A percentile compares a stretch with the other conserved stretches of the same genome.
These are phyloP conservation scores for Anolis apletophallus DNA, from an alignment of 2,797 vertebrate genomes.

Conservation along the genomic window DNA sequence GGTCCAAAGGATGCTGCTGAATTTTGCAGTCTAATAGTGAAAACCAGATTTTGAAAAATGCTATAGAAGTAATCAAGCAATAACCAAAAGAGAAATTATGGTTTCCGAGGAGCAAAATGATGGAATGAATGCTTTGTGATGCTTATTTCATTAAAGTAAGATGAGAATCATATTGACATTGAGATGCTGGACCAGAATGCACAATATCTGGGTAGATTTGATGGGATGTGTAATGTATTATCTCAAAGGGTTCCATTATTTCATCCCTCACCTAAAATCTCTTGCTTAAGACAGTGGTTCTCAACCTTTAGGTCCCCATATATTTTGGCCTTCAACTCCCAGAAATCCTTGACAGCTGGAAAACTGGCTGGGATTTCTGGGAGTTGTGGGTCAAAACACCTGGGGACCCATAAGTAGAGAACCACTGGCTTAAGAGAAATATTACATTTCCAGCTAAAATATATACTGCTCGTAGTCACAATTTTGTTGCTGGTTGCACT, in stretches of 20 bases:
- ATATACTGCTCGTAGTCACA: too few relatives aligned
- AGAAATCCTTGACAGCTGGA: too few relatives aligned
- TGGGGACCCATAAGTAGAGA: too few relatives aligned
- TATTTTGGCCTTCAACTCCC: too few relatives aligned
- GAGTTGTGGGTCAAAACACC: too few relatives aligned
- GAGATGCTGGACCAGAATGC: background rate
- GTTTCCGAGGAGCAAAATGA: background rate
- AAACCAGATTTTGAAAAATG: background rate
- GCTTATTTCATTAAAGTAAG: background rate
- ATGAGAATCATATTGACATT: background rate
- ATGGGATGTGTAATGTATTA: too few relatives aligned
- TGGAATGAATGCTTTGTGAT: background rate
- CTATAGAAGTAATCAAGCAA: background rate
- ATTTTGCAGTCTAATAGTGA: background rate
- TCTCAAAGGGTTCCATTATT: too few relatives aligned
- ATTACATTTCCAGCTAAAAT: background rate
- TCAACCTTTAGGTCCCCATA: too few relatives aligned
- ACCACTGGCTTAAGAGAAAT: background rate
- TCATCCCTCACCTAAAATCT: background rate
- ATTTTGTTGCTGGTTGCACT: background rate
- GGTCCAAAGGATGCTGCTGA: conserved; percentile 79
- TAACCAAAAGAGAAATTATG: background rate
- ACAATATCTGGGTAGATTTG: too few relatives aligned
- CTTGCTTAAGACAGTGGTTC: background rate
- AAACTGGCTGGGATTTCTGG: too few relatives aligned